A percentile compares a stretch with the other conserved stretches of the same genome.
phyloP scores from a whole-genome alignment of 2,888 invertebrate genomes.

The Bombylius major region DNA sequence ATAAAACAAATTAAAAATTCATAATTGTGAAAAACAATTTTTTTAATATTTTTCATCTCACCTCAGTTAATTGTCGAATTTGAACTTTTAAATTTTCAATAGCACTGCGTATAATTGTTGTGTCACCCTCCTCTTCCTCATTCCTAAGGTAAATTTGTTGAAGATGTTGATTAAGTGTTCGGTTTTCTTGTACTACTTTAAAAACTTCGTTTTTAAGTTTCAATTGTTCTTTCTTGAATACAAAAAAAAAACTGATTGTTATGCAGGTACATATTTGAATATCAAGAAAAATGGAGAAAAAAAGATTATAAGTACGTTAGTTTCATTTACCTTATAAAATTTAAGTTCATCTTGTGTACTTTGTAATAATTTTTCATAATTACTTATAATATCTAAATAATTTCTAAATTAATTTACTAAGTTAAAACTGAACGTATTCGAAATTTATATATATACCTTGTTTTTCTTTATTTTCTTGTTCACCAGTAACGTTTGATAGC shows the following conservation, averaged over 20 bases:
- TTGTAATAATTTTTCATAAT: conserved; percentile 14
- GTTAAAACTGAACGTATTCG: too few species aligned
- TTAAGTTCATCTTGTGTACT: conserved; percentile 15
- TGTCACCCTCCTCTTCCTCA: conserved; percentile 3
- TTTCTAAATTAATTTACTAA: conserved; percentile 2
- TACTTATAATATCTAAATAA: conserved; percentile 11
- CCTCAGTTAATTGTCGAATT: conserved; percentile 28
- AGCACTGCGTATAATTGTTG: conserved; percentile 24
- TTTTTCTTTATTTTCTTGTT: not conserved
- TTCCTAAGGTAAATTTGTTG: not conserved
- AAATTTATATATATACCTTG: not conserved
- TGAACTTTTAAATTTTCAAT: conserved; percentile 33
- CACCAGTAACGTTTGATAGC: too few species aligned
- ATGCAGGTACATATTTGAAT: not conserved
- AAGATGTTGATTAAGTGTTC: conserved; percentile 11
- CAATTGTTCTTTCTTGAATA: conserved; percentile 26
- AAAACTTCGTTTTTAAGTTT: conserved; percentile 26
- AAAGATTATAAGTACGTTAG: too few species aligned
- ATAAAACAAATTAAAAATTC: conserved; percentile 5
- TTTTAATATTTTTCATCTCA: conserved; percentile 14
- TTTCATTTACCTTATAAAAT: conserved; percentile 13
- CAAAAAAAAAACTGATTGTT: not conserved
- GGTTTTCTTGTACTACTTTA: conserved; percentile 32
- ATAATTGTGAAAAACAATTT: not conserved
- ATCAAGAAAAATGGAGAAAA: too few species aligned